A percentile compares a stretch with the other conserved stretches of the same genome.
These are phyloP conservation scores for Ascaphus truei DNA, from an alignment of 2,113 vertebrate species.

Conservation along the genomic window DNA sequence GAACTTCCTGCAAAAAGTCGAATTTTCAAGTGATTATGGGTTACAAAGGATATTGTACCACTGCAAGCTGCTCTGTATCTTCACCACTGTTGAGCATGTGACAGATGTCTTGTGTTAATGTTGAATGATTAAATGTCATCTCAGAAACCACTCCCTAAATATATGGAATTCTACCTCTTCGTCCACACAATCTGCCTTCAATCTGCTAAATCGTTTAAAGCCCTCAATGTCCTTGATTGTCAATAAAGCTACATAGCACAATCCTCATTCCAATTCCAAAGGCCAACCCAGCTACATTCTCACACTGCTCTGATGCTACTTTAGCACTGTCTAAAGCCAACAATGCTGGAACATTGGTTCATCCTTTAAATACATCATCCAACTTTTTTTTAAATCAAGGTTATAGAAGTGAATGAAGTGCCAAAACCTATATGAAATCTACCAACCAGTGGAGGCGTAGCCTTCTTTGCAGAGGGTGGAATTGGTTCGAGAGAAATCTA, in stretches of 20 bases:
- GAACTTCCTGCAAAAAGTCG: conserved; percentile 60
- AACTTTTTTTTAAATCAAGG: conserved; percentile 5
- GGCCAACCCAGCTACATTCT: conserved; percentile 1
- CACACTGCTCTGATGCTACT: conserved; percentile 24
- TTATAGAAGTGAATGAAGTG: neutral
- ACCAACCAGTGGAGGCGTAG: too few relatives aligned
- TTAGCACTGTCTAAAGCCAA: neutral
- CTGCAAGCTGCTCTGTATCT: conserved; percentile 43
- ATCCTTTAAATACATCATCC: neutral
- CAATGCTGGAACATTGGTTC: neutral
- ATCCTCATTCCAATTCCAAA: neutral
- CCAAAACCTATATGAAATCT: conserved; percentile 15
- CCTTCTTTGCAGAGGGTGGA: too few relatives aligned
- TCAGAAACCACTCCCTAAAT: conserved; percentile 57
- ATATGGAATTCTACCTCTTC: conserved; percentile 40
- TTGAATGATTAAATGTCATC: conserved; percentile 72
- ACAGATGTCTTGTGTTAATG: conserved; percentile 77
- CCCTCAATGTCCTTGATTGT: conserved; percentile 36
- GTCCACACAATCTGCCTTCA: conserved; percentile 64
- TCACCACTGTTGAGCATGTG: conserved; percentile 47
- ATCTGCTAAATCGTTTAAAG: conserved; percentile 55
- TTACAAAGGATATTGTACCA: conserved; percentile 61
- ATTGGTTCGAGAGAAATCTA: too few relatives aligned
- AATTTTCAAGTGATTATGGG: conserved; percentile 69
- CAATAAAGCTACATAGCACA: conserved; percentile 6